Percentiles rank a stretch among this genome's conserved stretches.
These are phyloP conservation scores for Chironomus riparius DNA, from an alignment of 2,888 invertebrate genomes.

Conservation along the genomic window DNA sequence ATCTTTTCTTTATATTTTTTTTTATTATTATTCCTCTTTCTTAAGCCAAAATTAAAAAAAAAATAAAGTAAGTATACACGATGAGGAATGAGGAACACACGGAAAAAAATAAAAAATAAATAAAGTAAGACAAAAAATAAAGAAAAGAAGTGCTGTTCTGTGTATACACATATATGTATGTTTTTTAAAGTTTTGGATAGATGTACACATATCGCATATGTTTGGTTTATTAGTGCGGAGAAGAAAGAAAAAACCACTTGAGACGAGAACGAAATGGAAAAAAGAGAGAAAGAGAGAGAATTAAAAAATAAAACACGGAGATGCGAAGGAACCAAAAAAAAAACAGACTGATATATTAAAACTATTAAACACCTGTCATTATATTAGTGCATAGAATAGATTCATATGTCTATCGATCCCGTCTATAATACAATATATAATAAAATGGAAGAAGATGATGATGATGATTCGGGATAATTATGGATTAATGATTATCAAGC, in stretches of 20 bases:
- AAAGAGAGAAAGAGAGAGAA: background rate
- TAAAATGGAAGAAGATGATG: slow-evolving; percentile 21
- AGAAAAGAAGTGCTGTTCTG: background rate
- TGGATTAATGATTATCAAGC: slow-evolving; percentile 16
- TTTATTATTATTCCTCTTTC: background rate
- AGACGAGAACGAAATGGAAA: slow-evolving; percentile 1
- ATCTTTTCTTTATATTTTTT: background rate
- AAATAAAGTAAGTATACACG: background rate
- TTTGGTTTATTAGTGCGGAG: slow-evolving; percentile 25
- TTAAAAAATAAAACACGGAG: background rate
- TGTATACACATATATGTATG: background rate
- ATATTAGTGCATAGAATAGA: slow-evolving; percentile 19
- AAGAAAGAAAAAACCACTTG: slow-evolving; percentile 21
- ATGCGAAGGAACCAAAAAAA: slow-evolving; percentile 5
- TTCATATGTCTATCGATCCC: background rate
- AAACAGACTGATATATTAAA: slow-evolving; percentile 25
- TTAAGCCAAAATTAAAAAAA: background rate
- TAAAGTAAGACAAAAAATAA: slow-evolving; percentile 1
- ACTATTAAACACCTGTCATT: slow-evolving; percentile 27
- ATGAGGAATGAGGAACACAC: background rate
- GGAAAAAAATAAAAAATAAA: background rate
- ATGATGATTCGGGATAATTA: slow-evolving; percentile 22
- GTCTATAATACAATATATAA: background rate
- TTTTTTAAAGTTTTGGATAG: background rate
- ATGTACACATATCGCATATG: slow-evolving; percentile 21